Percentiles rank a stretch among this genome's conserved stretches.
These are phyloP conservation scores for Aspidoscelis tigris DNA, from an alignment of 2,113 vertebrate species.

Conservation along the genomic window DNA sequence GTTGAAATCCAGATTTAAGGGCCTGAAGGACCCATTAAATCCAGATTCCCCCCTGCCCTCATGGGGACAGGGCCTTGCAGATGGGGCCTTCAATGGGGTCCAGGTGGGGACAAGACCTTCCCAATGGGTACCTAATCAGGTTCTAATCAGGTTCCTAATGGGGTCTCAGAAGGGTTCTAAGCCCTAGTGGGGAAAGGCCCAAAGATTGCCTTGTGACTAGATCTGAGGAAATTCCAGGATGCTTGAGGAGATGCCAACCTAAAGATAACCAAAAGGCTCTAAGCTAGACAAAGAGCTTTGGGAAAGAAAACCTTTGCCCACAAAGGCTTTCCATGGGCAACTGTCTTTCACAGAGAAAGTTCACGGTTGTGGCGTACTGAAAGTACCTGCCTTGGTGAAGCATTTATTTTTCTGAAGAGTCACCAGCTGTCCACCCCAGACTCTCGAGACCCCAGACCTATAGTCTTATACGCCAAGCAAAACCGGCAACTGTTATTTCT, in stretches of 20 bases:
- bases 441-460: rapidly evolving
- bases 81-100: too few species aligned
- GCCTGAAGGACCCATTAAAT: too few species aligned
- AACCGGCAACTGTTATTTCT: conserved; percentile 68
- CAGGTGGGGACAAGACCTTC: too few species aligned
- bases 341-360: conserved; percentile 4
- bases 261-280: conserved; percentile 12
- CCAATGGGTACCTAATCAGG: too few species aligned
- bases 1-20: too few species aligned
- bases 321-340: conserved; percentile 1
- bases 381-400: conserved; percentile 26
- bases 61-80: too few species aligned
- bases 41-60: too few species aligned
- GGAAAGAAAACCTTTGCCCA: neutral
- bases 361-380: conserved; percentile 9
- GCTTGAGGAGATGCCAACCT: neutral
- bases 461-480: conserved; percentile 17
- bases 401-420: conserved; percentile 28
- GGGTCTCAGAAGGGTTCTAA: too few species aligned
- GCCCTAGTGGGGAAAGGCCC: too few species aligned
- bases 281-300: neutral
- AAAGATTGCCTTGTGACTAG: neutral
- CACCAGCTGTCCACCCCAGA: conserved; percentile 34
- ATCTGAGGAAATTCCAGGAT: conserved; percentile 8
- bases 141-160: too few species aligned